Percentiles rank a stretch among this genome's conserved stretches.
Conservation (phyloP, 92 coral and sea anemone genomes). For the Palythoa caribaeorum region DNA sequence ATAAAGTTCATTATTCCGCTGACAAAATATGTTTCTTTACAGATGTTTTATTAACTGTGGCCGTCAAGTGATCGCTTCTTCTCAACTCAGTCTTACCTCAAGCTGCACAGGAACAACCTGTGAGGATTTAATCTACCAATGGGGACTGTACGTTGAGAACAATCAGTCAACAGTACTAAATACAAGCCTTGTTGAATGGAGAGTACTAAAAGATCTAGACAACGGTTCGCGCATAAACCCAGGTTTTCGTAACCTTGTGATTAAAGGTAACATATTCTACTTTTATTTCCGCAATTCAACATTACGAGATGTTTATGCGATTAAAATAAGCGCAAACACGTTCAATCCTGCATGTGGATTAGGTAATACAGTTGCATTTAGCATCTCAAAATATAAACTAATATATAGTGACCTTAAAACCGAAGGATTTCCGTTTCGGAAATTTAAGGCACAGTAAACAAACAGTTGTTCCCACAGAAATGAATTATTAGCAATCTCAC, state of each 20-base stretch:
- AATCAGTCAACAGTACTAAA: conserved; percentile 11
- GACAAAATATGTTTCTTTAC: not conserved
- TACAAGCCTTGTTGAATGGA: conserved; percentile 2
- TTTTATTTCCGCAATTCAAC: not conserved
- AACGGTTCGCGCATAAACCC: not conserved
- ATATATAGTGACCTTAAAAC: too few relatives aligned
- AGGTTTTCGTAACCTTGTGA: not conserved
- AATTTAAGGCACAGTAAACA: too few relatives aligned
- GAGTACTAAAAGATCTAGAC: not conserved
- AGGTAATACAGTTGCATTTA: too few relatives aligned
- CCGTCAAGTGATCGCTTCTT: conserved; percentile 1
- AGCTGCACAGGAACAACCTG: conserved; percentile 1
- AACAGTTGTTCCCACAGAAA: too few relatives aligned
- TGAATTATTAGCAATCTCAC: too few relatives aligned
- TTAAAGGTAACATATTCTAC: conserved; percentile 13
- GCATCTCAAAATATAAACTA: too few relatives aligned
- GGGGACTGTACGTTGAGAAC: not conserved
- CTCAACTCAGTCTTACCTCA: conserved; percentile 25
- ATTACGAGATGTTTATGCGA: too few relatives aligned
- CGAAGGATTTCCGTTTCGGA: too few relatives aligned
- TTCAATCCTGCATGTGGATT: too few relatives aligned
- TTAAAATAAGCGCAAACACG: not conserved
- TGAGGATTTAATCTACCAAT: not conserved
- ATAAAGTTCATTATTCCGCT: too few relatives aligned
- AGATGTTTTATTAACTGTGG: conserved; percentile 30